These are phyloP conservation scores for Neoseiulus cucumeris DNA, from an alignment of 1,140 invertebrate genomes.

Conservation along the genomic window DNA sequence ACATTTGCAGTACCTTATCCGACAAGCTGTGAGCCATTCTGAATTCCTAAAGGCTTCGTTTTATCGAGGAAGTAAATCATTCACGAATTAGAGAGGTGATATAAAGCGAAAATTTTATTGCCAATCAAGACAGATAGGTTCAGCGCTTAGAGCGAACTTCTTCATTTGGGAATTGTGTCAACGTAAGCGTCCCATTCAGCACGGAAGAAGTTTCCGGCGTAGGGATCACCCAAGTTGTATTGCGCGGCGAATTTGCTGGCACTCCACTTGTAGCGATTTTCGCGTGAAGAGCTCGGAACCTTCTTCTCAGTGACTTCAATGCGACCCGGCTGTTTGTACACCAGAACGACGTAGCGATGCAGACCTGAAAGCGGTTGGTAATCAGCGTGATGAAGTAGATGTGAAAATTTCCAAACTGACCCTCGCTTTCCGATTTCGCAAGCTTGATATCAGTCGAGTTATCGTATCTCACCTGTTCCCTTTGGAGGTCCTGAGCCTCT, in stretches of 20 bases:
- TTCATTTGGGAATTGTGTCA: conserved; percentile 16
- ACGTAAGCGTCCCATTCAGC: conserved; percentile 32
- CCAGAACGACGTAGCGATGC: conserved; percentile 31
- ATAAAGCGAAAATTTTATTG: not conserved
- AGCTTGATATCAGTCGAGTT: too few species aligned
- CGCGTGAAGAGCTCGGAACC: conserved; percentile 15
- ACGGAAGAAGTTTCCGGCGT: conserved; percentile 31
- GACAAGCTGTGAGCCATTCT: too few species aligned
- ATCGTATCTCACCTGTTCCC: conserved; percentile 20
- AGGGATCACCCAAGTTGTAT: conserved; percentile 24
- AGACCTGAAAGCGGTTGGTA: conserved; percentile 25
- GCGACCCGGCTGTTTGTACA: conserved; percentile 29
- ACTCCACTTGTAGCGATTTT: conserved; percentile 26
- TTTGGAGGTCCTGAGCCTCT: conserved; percentile 25
- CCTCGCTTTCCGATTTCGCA: not conserved
- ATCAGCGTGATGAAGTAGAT: not conserved
- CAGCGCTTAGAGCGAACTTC: conserved; percentile 17
- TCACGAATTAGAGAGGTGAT: too few species aligned
- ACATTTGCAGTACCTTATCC: too few species aligned
- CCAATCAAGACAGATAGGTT: not conserved
- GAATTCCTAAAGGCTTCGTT: too few species aligned
- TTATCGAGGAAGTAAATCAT: too few species aligned
- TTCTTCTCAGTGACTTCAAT: conserved; percentile 23
- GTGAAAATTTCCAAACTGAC: not conserved
- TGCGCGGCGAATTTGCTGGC: conserved; percentile 26